Conservation (phyloP, 2,888 invertebrate genomes). For the Cinara cedri region DNA sequence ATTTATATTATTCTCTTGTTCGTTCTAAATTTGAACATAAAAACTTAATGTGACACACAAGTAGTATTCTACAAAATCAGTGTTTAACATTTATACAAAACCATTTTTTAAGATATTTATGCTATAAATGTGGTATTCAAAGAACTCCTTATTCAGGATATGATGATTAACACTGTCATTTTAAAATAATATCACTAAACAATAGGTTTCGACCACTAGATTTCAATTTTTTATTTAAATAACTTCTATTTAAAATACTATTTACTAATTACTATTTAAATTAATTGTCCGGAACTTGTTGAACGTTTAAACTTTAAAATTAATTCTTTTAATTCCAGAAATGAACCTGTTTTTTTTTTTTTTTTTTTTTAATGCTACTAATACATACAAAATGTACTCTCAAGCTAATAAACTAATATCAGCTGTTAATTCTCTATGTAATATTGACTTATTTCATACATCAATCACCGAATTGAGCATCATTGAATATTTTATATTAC, state of each 20-base stretch:
- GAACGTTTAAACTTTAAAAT: neutral
- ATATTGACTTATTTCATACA: neutral
- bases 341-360: neutral
- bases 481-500: conserved; percentile 2
- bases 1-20: too few relatives aligned
- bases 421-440: conserved; percentile 7
- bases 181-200: neutral
- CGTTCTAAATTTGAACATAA: too few relatives aligned
- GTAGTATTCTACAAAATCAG: too few relatives aligned
- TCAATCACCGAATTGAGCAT: neutral
- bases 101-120: too few relatives aligned
- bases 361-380: too few relatives aligned
- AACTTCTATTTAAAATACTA: too few relatives aligned
- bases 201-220: neutral
- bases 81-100: too few relatives aligned
- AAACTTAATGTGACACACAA: too few relatives aligned
- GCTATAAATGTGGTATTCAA: too few relatives aligned
- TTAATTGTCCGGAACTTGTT: conserved; percentile 1
- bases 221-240: conserved; percentile 11
- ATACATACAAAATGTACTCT: neutral
- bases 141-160: neutral
- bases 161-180: neutral
- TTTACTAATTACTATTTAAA: too few relatives aligned
- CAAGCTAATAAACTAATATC: neutral
- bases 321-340: neutral